phyloP scores from a whole-genome alignment of 2,113 vertebrate species.

The Caranx melampygus region DNA sequence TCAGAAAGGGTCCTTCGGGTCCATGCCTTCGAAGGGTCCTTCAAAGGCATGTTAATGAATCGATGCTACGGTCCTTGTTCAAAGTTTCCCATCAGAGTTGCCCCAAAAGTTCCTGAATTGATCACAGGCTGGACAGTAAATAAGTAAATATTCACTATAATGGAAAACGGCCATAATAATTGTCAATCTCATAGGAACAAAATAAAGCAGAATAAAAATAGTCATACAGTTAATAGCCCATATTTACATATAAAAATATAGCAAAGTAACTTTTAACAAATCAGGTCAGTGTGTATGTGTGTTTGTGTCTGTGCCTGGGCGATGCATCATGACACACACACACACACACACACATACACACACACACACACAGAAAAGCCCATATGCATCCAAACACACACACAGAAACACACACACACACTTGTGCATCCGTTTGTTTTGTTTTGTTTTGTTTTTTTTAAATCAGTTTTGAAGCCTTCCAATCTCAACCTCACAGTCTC shows the following conservation, averaged over 20 bases:
- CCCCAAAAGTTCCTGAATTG: slow-evolving; percentile 51
- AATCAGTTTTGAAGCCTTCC: slow-evolving; percentile 22
- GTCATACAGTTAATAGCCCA: slow-evolving; percentile 71
- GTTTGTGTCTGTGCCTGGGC: slow-evolving; percentile 42
- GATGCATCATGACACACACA: slow-evolving; percentile 23
- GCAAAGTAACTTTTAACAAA: slow-evolving; percentile 82
- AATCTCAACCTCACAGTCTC: background rate
- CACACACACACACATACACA: slow-evolving; percentile 34
- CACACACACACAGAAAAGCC: slow-evolving; percentile 11
- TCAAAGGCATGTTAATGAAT: no score
- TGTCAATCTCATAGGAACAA: slow-evolving; percentile 60
- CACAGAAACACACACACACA: slow-evolving; percentile 24
- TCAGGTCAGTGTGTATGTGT: slow-evolving; percentile 74
- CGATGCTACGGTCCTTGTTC: background rate
- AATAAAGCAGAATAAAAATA: slow-evolving; percentile 78
- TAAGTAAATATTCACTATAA: slow-evolving; percentile 59
- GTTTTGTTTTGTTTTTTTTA: slow-evolving; percentile 2
- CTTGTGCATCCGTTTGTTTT: slow-evolving; percentile 1
- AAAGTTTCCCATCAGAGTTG: slow-evolving; percentile 6
- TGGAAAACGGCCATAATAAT: slow-evolving; percentile 64
- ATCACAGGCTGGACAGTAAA: slow-evolving; percentile 39
- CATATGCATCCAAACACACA: slow-evolving; percentile 16
- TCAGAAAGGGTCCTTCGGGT: background rate
- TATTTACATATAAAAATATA: slow-evolving; percentile 89
- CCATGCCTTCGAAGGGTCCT: no score